Conservation (phyloP, 2,888 invertebrate species). For the Calliphora vomitoria region DNA sequence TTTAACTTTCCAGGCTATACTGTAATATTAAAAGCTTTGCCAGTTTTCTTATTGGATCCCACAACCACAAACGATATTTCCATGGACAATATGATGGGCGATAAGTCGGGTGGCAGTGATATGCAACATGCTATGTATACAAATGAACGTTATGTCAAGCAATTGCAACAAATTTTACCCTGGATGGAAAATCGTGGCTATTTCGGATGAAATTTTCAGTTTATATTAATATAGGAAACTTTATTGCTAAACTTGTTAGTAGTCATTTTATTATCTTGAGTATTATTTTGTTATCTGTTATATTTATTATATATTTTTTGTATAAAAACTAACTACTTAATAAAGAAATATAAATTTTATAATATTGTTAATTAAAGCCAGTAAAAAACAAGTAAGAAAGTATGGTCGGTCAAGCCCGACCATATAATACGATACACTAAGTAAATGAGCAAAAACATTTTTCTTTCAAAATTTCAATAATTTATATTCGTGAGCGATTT, state of each 20-base stretch:
- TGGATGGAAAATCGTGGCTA: conserved; percentile 80
- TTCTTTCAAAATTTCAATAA: too few relatives aligned
- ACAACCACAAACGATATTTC: conserved; percentile 74
- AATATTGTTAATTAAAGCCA: not conserved
- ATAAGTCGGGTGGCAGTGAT: conserved; percentile 59
- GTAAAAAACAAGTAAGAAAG: not conserved
- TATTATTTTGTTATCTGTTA: not conserved
- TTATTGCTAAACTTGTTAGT: not conserved
- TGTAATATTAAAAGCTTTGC: conserved; percentile 75
- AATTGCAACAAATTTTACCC: conserved; percentile 78
- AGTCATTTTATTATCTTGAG: not conserved
- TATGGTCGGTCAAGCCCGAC: too few relatives aligned
- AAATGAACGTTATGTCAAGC: conserved; percentile 75
- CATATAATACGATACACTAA: too few relatives aligned
- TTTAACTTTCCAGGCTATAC: conserved; percentile 75
- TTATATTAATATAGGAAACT: not conserved
- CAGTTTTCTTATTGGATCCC: conserved; percentile 77
- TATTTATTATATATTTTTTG: not conserved
- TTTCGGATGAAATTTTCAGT: conserved; percentile 67
- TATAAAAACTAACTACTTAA: not conserved
- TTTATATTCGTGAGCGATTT: too few relatives aligned
- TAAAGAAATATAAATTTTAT: not conserved
- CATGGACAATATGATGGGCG: conserved; percentile 73
- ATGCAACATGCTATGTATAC: conserved; percentile 75
- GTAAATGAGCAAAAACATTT: too few relatives aligned